phyloP scores from a whole-genome alignment of 2,888 invertebrate species.

The Nebria salina region DNA sequence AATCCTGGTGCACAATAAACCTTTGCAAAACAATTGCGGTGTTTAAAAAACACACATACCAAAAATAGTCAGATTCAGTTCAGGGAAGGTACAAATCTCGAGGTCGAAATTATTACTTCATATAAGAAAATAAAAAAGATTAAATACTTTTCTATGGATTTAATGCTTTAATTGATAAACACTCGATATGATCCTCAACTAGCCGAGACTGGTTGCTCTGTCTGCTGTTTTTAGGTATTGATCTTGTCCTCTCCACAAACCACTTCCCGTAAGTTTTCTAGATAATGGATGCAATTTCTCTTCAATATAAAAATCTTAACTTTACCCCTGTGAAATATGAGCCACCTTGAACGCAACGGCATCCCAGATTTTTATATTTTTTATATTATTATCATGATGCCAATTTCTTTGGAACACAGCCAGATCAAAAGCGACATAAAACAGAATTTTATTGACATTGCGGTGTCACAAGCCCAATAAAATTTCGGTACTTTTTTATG shows the following conservation, averaged over 20 bases:
- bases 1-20: too few relatives aligned
- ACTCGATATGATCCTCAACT: too few relatives aligned
- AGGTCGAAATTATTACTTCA: too few relatives aligned
- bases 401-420: not conserved
- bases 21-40: too few relatives aligned
- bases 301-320: not conserved
- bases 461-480: not conserved
- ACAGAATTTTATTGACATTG: not conserved
- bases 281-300: not conserved
- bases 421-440: not conserved
- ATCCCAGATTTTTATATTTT: not conserved
- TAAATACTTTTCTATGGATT: too few relatives aligned
- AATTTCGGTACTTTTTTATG: not conserved
- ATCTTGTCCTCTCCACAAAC: not conserved
- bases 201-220: not conserved
- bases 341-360: not conserved
- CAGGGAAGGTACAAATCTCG: too few relatives aligned
- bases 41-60: too few relatives aligned
- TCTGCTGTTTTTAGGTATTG: not conserved
- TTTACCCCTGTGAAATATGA: not conserved
- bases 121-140: too few relatives aligned
- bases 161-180: too few relatives aligned
- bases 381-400: not conserved
- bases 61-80: too few relatives aligned
- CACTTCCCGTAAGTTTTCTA: not conserved